These are phyloP conservation scores for Lapara coniferarum DNA, from an alignment of 2,888 invertebrate species.

Conservation along the genomic window DNA sequence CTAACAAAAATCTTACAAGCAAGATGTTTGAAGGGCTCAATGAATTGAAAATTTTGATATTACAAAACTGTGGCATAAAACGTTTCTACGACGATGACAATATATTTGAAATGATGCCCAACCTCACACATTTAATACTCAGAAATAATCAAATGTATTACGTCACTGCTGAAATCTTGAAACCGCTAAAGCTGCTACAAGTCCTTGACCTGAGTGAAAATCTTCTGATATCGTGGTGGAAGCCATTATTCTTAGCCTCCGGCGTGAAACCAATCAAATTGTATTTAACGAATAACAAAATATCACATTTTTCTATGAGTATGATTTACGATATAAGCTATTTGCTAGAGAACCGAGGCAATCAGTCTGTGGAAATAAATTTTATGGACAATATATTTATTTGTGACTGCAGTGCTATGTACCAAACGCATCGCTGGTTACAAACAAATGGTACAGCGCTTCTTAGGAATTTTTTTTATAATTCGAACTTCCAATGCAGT, in stretches of 20 bases:
- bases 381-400: constrained; percentile 80
- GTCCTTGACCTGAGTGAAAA: constrained; percentile 81
- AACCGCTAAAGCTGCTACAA: constrained; percentile 68
- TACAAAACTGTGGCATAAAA: constrained; percentile 80
- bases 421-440: constrained; percentile 69
- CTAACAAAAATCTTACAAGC: constrained; percentile 66
- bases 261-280: constrained; percentile 69
- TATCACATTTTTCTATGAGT: constrained; percentile 79
- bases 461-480: constrained; percentile 61
- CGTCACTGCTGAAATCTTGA: constrained; percentile 69
- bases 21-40: constrained; percentile 76
- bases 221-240: constrained; percentile 79
- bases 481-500: constrained; percentile 69
- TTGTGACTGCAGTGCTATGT: constrained; percentile 81
- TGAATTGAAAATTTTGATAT: constrained; percentile 71
- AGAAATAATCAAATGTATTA: constrained; percentile 75
- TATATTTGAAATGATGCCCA: constrained; percentile 78
- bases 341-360: constrained; percentile 62
- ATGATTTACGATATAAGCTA: constrained; percentile 83
- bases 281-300: constrained; percentile 79
- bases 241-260: constrained; percentile 72
- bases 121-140: constrained; percentile 77
- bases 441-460: constrained; percentile 63
- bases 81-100: constrained; percentile 69
- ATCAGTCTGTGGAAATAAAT: constrained; percentile 62